Evolutionary conservation across 2,113 vertebrate species (phyloP).

Genomic region (Formicarius rufipectus): DNA sequence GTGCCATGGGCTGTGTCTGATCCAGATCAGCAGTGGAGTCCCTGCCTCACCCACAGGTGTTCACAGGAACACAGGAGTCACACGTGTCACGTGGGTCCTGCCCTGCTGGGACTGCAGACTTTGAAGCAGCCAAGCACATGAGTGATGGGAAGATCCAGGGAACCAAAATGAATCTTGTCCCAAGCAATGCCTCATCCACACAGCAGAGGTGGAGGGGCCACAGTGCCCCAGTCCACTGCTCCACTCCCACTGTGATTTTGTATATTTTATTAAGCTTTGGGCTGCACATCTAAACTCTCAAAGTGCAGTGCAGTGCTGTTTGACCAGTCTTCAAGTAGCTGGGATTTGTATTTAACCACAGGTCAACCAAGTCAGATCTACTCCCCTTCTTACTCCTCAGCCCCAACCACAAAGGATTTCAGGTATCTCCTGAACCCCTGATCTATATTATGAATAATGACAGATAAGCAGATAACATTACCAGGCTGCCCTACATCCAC

Average conservation of each 20-base stretch:
- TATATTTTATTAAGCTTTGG: background rate
- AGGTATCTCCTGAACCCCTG: background rate
- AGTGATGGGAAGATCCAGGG: background rate
- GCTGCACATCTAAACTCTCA: background rate
- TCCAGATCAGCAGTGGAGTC: rapidly evolving
- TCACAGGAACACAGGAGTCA: background rate
- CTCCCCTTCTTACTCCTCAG: background rate
- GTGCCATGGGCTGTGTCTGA: background rate
- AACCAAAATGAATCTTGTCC: background rate
- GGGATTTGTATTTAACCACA: background rate
- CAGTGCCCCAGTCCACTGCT: background rate
- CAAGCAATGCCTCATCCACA: rapidly evolving
- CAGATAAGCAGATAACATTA: background rate
- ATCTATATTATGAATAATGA: slow-evolving; percentile 15
- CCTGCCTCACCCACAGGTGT: rapidly evolving
- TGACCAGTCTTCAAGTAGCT: background rate
- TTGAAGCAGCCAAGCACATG: background rate
- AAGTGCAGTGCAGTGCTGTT: background rate
- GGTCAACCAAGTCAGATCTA: background rate
- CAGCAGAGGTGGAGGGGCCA: rapidly evolving
- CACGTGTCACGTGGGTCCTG: background rate
- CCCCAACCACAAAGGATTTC: background rate
- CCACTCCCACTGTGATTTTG: background rate
- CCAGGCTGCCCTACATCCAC: background rate
- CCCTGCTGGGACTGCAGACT: background rate